Evolutionary conservation across 2,113 vertebrate genomes (phyloP), one percentile per base, ranked within the genome.

Genomic region (Lepus timidus): DNA sequence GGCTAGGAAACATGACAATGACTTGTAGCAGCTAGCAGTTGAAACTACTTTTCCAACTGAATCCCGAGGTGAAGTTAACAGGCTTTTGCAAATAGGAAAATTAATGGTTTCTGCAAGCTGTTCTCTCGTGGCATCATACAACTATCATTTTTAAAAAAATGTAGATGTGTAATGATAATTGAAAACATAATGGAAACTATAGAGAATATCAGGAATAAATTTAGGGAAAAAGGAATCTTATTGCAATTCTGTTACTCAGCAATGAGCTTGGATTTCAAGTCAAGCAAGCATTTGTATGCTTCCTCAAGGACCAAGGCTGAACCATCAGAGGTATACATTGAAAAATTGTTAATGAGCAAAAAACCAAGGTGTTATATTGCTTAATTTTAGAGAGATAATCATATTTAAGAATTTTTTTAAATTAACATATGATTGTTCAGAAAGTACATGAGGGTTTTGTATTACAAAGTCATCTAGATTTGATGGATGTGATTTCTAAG

Each of bases 1-100:
- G 91, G 68, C 73, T 85, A 49, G 61, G 92, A 97, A 97, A 94
- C 67, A 94, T 36, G 76, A 96, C 75, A 64, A 81, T 91, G 65
- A 52, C 86, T 86, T 96, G 49, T 92, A 97, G 70, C 29, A 91
- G 85, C 84, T 16, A 96, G 49, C 44, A 84, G 25, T 79, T 96
- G 74, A 85, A 97, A 96, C 90, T 83, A 74, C 6, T 89, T 96
- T 92, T 10, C 85, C 82, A 90, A 31, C 19, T 65, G 33, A 76
- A 9, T 93, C 13, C 76, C 19, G 22, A 95, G 73, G 29, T 65
- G 58, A 96, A 92, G 84, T 51, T 95, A 96, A 88, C 36, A 89
- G 23, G 58, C 71, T 88, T 79, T 76, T 84, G 91, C 83, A 96
- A 93, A 96, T 79, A 89, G 27, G 78, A 44, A 95, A 97, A 95